Evolutionary conservation across 35 echinoderm and acorn worm genomes (phyloP), one percentile per base, ranked within the genome.

Genomic region (Eucidaris tribuloides): DNA sequence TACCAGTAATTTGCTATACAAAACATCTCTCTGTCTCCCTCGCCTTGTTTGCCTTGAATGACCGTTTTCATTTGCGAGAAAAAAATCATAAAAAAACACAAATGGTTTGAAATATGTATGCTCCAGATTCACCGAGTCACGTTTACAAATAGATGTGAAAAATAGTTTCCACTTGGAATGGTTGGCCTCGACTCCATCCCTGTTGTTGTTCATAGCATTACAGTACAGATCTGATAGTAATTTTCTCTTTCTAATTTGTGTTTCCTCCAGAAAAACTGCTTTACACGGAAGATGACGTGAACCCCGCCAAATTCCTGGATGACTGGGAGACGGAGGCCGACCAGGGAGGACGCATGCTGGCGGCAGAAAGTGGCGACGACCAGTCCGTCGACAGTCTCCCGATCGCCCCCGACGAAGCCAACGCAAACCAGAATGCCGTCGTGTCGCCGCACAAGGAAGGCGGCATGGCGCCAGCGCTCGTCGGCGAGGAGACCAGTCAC

Each of bases 401-500:
- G 2, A 31, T 78, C 49, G 46, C 62, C 32, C 42, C 76, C 3
- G 56, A 80, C 45, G 68, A 74, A 41, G 85, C 78, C 76, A 88
- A 56, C 85, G 80, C 85, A 15, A 60, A 55, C 22, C 77, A 80
- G 31, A 78, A 79, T 46, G 85, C 78, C 13, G 82, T 55, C 31
- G 82, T 46, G 31, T 45, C 43, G n/a, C 82, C 24, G 15, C 62
- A 25, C 3, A 24, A 23, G 27, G 77, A 81, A 20, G 42, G 56
- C 19, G 94, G 96, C 28, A 99, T 99, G 27, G 90, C 96, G 11
- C 83, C 96, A 18, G 52, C 59, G 1, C 79, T 99, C 4, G 83
- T 92, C 3, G 96, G 91, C 22, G 90, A 93, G 77, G 96, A 99
- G 64, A 87, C 84, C 1, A 89, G 96, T 25, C 96, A 99, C 52